These are phyloP conservation scores for Acanthis flammea DNA, from an alignment of 2,797 vertebrate genomes.

Conservation along the genomic window DNA sequence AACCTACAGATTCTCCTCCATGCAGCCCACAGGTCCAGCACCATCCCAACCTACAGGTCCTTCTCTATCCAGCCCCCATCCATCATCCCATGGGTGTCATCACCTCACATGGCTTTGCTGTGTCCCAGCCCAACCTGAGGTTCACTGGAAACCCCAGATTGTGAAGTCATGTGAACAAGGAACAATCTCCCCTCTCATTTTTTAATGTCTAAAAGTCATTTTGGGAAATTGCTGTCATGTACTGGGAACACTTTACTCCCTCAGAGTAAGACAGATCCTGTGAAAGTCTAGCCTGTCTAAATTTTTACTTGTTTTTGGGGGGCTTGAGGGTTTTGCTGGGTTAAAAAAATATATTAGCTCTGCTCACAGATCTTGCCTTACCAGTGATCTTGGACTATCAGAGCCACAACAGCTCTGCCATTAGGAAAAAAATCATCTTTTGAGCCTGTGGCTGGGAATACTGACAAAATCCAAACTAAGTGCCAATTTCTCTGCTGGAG, in stretches of 20 bases:
- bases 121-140: background rate
- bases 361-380: background rate
- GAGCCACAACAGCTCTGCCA: background rate
- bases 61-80: background rate
- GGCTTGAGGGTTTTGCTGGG: background rate
- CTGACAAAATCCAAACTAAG: background rate
- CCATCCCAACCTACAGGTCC: background rate
- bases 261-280: background rate
- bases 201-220: background rate
- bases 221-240: background rate
- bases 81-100: accelerated
- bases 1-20: background rate
- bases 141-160: background rate
- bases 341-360: background rate
- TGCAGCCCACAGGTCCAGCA: background rate
- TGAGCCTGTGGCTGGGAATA: background rate
- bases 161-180: background rate
- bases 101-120: background rate
- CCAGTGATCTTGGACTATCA: background rate
- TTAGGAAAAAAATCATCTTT: background rate
- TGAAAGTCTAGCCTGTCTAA: background rate
- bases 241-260: background rate
- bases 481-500: conserved; percentile 39
- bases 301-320: accelerated
- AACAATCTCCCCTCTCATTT: background rate